Conservation (phyloP, 1,140 invertebrate species). For the Bacillus rossius region DNA sequence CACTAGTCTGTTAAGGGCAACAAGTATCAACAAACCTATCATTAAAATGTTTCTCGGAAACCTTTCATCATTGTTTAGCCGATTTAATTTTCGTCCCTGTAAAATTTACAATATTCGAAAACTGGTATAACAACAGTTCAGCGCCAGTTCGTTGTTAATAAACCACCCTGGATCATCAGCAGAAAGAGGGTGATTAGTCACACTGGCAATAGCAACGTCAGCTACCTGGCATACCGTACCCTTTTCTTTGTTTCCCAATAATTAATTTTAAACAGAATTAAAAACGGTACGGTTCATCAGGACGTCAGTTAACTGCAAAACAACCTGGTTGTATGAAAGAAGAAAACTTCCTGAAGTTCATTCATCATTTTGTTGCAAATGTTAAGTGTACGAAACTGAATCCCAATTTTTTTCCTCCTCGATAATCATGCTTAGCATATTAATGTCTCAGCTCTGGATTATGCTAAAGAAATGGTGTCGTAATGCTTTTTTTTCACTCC, state of each 20-base stretch:
- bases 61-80: conserved; percentile 2
- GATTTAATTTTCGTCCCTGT: background rate
- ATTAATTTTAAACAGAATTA: conserved; percentile 40
- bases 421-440: too few species aligned
- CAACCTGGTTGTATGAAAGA: conserved; percentile 3
- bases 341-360: background rate
- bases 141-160: too few species aligned
- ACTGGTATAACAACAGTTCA: conserved; percentile 7
- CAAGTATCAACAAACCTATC: conserved; percentile 39
- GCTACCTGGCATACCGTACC: conserved; percentile 33
- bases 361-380: too few species aligned
- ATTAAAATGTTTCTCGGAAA: conserved; percentile 35
- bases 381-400: too few species aligned
- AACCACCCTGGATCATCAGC: too few species aligned
- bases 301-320: conserved; percentile 9
- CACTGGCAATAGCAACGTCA: conserved; percentile 30
- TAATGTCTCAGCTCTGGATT: too few species aligned
- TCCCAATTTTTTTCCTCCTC: too few species aligned
- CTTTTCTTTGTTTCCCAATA: conserved; percentile 39
- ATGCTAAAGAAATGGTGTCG: too few species aligned
- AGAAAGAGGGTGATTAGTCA: conserved; percentile 43
- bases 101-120: background rate
- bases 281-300: conserved; percentile 38
- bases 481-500: too few species aligned
- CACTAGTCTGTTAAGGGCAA: conserved; percentile 35